phyloP scores from a whole-genome alignment of 2,797 vertebrate species.

The Crypturellus tataupa region DNA sequence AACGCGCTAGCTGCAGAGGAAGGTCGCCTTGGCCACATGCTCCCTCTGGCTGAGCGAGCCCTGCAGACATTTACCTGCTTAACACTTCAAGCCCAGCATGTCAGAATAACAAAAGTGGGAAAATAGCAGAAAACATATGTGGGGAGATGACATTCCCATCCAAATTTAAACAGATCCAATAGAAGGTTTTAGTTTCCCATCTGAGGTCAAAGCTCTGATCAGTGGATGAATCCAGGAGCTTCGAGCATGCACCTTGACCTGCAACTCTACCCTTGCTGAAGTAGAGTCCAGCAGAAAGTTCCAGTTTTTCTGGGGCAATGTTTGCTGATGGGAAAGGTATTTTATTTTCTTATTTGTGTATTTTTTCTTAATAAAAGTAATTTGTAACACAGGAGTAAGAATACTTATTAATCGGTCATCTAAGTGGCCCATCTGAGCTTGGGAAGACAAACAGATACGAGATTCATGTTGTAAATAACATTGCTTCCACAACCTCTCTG shows the following conservation, averaged over 20 bases:
- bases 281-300: background rate
- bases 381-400: background rate
- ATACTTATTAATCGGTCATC: conserved; percentile 34
- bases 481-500: too few relatives aligned
- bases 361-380: conserved; percentile 12
- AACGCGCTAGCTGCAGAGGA: background rate
- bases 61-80: background rate
- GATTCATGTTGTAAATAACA: background rate
- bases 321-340: background rate
- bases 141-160: background rate
- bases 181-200: background rate
- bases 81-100: background rate
- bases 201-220: background rate
- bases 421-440: conserved; percentile 12
- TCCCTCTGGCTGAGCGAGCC: background rate
- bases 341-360: background rate
- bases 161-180: background rate
- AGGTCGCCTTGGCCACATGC: background rate
- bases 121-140: accelerated
- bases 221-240: background rate
- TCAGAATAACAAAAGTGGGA: accelerated
- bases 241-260: background rate
- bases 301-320: background rate
- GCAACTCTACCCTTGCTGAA: background rate
- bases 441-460: background rate